Conservation (phyloP, 2,797 vertebrate genomes). For the Microctenopoma lineatum region DNA sequence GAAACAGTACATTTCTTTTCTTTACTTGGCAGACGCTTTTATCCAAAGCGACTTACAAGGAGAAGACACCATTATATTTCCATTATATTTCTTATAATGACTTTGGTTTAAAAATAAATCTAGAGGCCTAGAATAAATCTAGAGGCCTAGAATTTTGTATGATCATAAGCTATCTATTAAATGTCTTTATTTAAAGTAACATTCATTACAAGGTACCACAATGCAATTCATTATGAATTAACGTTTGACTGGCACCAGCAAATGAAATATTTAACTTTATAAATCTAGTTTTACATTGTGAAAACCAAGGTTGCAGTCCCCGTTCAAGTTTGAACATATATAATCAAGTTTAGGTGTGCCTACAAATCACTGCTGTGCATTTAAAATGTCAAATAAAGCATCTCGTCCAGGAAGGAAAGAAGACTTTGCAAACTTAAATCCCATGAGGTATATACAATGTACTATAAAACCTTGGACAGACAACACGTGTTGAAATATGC, state of each 20-base stretch:
- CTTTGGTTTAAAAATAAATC: slow-evolving; percentile 71
- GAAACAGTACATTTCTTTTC: slow-evolving; percentile 38
- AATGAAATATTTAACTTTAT: slow-evolving; percentile 60
- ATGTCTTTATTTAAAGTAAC: slow-evolving; percentile 78
- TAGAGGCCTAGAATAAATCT: slow-evolving; percentile 53
- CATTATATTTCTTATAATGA: slow-evolving; percentile 27
- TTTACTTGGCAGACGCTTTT: no score
- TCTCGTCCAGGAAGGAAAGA: slow-evolving; percentile 38
- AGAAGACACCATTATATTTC: no score
- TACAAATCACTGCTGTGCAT: slow-evolving; percentile 60
- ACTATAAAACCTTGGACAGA: slow-evolving; percentile 72
- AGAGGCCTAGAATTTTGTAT: slow-evolving; percentile 50
- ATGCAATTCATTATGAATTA: slow-evolving; percentile 80
- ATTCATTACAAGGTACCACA: slow-evolving; percentile 60
- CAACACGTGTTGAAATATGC: slow-evolving; percentile 57
- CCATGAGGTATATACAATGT: slow-evolving; percentile 81
- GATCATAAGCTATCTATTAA: slow-evolving; percentile 57
- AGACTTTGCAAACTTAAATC: slow-evolving; percentile 71
- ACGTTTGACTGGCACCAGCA: slow-evolving; percentile 55
- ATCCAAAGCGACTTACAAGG: no score
- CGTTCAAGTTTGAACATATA: slow-evolving; percentile 60
- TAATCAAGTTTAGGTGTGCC: slow-evolving; percentile 61
- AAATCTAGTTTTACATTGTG: slow-evolving; percentile 66
- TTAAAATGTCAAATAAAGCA: slow-evolving; percentile 67
- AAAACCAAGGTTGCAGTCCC: slow-evolving; percentile 65